Evolutionary conservation across 2,888 invertebrate genomes (phyloP), one percentile per base, ranked within the genome.

Genomic region (Icerya purchasi): DNA sequence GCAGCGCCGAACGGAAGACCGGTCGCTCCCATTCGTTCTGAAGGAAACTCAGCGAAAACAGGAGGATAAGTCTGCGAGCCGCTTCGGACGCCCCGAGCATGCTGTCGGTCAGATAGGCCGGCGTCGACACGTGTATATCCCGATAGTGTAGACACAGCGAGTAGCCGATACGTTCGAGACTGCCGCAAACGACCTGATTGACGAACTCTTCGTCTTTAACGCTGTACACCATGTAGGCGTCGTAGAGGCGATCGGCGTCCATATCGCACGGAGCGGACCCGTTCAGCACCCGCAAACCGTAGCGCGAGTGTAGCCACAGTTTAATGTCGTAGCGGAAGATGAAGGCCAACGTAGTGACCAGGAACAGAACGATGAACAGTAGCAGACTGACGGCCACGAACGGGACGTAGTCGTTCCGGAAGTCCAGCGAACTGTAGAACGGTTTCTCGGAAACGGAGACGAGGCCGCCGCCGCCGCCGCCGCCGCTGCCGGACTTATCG

Each of bases 181-280:
- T 86, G 22, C 88, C 85, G 58, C 86, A 87, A 67, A 94, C 74
- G 68, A 89, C 86, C 72, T 92, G 86, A 66, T 83, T 84, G 52
- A 93, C 90, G 72, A 91, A 92, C 58, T 83, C 81, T 69, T 92
- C 90, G 73, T 94, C 93, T 72, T 90, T 87, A 62, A 87, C 83
- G 70, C 90, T 89, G 75, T 96, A 96, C 68, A 90, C 88, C 66
- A 97, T 83, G 74, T 94, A 96, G 59, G 91, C 93, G 73, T 97
- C 96, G 72, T 89, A 94, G 54, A 90, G 78, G 66, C 88, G 81
- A 72, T 87, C 86, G 21, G 59, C 56, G 23, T 66, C 66, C 14
- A 59, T 62, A 8, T 61, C 60, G 60, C 23, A 60, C 1, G 50
- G 23, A 36, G 8, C 36, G 19, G 56, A 56, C 18, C 60, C 60